Base-by-base conservation (phyloP, 2,113 vertebrate species). In the Triplophysa tibetana region DNA sequence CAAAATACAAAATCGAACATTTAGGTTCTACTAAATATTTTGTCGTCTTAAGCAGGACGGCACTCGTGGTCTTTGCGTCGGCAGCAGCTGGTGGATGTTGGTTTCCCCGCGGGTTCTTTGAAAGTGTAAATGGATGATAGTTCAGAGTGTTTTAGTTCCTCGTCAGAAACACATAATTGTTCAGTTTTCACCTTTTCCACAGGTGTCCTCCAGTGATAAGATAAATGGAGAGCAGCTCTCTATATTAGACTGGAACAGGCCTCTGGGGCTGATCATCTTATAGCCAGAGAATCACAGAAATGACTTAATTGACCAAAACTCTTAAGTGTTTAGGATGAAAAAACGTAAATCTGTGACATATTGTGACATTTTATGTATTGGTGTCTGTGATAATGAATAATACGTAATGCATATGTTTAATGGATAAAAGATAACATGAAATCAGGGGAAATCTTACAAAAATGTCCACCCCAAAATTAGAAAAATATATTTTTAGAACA, bases 191-290 rank as follows among this genome's bases (percentile, higher is more conserved):
- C 82, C 78, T 48, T 45, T 72, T 80, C 84, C 50, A 78, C 73
- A 86, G 85, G 76, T 81, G 77, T 76, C 76, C 41, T 54, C 33
- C 56, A 24, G 21, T 29, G 83, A 85, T 85, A 84, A 78, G 73
- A 84, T 81, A 70, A 72, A 54, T 65, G 48, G 9, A 33, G 43
- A 80, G 70, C 66, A 72, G 78, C 78, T 73, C 56, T 66, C 52
- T 60, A 43, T 68, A 24, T 75, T 62, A 65, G 77, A 76, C 81
- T 73, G 24, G 48, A 43, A 60, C 38, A 45, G 9, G 52, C 64
- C 70, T 80, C 38, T 33, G 14, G 70, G 70, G 70, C 70, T 80
- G 70, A 67, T 80, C 79, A 73, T 52, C 69, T 56, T 73, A 73
- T 73, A 72, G n/a, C 29, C 45, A 16, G 1, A 52, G 62, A 65